Conservation (phyloP, 1,140 invertebrate species). For the Aphelinus certus region DNA sequence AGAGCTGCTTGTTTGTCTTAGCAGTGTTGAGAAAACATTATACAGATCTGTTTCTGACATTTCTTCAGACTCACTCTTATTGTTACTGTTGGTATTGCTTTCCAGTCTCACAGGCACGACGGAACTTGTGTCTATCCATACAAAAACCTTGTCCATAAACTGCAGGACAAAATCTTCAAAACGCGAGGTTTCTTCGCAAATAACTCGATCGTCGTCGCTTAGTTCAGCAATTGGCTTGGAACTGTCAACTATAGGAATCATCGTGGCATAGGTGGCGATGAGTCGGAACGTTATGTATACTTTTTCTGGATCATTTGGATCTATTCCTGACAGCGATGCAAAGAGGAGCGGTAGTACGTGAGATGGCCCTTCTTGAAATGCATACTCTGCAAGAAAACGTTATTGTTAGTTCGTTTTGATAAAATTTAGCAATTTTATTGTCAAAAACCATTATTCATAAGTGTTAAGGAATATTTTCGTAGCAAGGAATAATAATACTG, state of each 20-base stretch:
- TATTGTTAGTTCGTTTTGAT: no score
- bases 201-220: slow-evolving; percentile 76
- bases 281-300: slow-evolving; percentile 82
- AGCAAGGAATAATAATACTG: no score
- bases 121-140: slow-evolving; percentile 78
- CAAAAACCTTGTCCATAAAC: slow-evolving; percentile 82
- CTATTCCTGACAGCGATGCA: slow-evolving; percentile 84
- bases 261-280: slow-evolving; percentile 77
- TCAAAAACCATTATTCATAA: no score
- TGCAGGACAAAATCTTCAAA: slow-evolving; percentile 91
- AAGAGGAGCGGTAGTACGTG: slow-evolving; percentile 85
- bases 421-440: no score
- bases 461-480: no score
- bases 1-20: slow-evolving; percentile 65
- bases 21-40: slow-evolving; percentile 51
- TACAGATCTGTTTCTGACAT: slow-evolving; percentile 77
- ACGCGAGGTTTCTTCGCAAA: slow-evolving; percentile 82
- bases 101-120: slow-evolving; percentile 75
- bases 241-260: slow-evolving; percentile 86
- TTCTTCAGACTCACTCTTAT: slow-evolving; percentile 74
- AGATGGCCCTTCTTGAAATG: slow-evolving; percentile 79
- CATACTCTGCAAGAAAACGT: slow-evolving; percentile 54
- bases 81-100: slow-evolving; percentile 52
- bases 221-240: slow-evolving; percentile 76
- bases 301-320: slow-evolving; percentile 90